A percentile compares a stretch with the other conserved stretches of the same genome.
These are phyloP conservation scores for Diaperis boleti DNA, from an alignment of 2,888 invertebrate species.

Conservation along the genomic window DNA sequence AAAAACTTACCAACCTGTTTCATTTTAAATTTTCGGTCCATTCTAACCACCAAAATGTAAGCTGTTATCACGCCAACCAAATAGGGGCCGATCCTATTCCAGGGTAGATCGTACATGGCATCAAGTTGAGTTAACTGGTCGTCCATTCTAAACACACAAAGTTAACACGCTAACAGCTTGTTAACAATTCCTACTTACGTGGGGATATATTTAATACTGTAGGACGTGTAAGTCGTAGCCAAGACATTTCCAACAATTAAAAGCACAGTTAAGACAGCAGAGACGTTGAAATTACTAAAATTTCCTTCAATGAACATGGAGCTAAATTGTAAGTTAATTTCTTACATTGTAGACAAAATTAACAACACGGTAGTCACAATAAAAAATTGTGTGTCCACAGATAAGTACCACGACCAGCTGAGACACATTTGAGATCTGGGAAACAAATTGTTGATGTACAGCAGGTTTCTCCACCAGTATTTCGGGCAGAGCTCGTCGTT, in stretches of 20 bases:
- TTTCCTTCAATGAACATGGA: not conserved
- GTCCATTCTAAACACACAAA: conserved; percentile 63
- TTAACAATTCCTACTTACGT: conserved; percentile 61
- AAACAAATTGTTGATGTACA: conserved; percentile 68
- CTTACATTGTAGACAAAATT: conserved; percentile 65
- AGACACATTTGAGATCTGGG: conserved; percentile 66
- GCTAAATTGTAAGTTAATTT: not conserved
- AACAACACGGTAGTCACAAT: conserved; percentile 61
- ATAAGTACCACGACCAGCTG: conserved; percentile 69
- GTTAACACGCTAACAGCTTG: not conserved
- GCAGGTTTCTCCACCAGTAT: conserved; percentile 70
- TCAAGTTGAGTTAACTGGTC: conserved; percentile 62
- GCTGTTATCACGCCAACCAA: conserved; percentile 67
- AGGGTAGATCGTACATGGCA: conserved; percentile 68
- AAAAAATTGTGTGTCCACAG: conserved; percentile 68
- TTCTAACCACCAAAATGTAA: conserved; percentile 64
- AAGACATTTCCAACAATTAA: conserved; percentile 59
- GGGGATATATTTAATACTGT: conserved; percentile 62
- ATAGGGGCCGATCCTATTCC: conserved; percentile 68
- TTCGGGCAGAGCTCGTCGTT: conserved; percentile 64
- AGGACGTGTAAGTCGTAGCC: conserved; percentile 62
- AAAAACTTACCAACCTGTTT: conserved; percentile 51
- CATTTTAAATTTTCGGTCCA: conserved; percentile 56
- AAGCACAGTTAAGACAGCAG: conserved; percentile 54
- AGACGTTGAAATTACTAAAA: conserved; percentile 62